Evolutionary conservation across 1,140 invertebrate genomes (phyloP), one percentile per base, ranked within the genome.

Genomic region (Drosophila kurseongensis): DNA sequence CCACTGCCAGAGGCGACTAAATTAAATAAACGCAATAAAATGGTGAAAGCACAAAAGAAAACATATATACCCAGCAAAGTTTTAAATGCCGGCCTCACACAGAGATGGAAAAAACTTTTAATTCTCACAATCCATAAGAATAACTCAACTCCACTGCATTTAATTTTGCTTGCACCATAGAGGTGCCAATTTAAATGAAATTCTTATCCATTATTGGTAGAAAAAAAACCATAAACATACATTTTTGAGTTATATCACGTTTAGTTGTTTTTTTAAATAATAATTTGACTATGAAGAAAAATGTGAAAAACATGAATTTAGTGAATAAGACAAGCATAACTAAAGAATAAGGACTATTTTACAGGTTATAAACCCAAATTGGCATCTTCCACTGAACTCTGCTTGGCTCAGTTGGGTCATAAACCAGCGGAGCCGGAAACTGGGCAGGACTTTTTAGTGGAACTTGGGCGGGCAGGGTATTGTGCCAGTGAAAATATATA

Each of bases 21-120:
- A 89, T 89, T 89, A 89, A 89, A 89, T 89, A 89, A 89, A 83
- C 66, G 77, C 73, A 75, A 89, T 88, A 88, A 88, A 88, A 80
- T 61, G 60, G 51, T 60, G 68, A 68, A 66, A 72, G 69, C 60
- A 51, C 66, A 78, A 71, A 65, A 72, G 67, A 72, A 72, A 69
- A 77, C 56, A 50, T 45, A 32, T 45, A 32, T 16, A 69, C 14
- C 7, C 14, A 14, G 51, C 10, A 63, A 85, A 75, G 41, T 85
- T 78, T 86, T 81, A 85, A 85, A 75, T 77, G 60, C 76, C 18
- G 9, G 13, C 38, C 18, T 69, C 29, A n/a, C 36, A 55, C 42
- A 55, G 16, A 38, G 23, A 40, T 10, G 32, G 5, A n/a, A 50
- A 60, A 75, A 73, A 72, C 58, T 85, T 85, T 80, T 80, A 74